Base-by-base conservation (phyloP, 1,140 invertebrate genomes). In the Drosophila ogumai region DNA sequence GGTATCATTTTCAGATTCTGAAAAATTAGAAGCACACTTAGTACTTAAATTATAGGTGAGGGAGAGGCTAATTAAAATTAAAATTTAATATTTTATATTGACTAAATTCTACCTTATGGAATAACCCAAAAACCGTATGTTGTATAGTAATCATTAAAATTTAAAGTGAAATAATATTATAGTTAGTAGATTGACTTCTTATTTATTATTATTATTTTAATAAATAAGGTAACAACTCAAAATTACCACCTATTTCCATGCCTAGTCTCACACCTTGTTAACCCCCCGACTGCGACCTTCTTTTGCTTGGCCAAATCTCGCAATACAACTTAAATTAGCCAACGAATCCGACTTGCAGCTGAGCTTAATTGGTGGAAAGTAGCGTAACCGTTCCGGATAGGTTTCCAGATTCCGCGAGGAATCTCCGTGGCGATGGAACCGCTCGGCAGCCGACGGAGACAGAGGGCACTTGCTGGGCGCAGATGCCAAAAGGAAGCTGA, bases 401-500 rank as follows among this genome's bases (percentile, higher is more conserved):
- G 31, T 68, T 54, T 54, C 7, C 52, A 58, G 61, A 50, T 67
- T 57, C 34, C 34, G 52, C 19, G 52, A 38, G 57, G 60, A 59
- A 41, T 75, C 43, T 43, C 66, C 60, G 65, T 36, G 60, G 67
- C 47, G 67, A 50, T 81, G 60, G 71, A 71, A 69, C 64, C 28
- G 63, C 74, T 65, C 32, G 28, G 44, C 69, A 75, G 69, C 69
- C 57, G 36, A 25, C 43, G 72, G 43, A 65, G 38, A 88, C 75
- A 84, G 84, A 87, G 71, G 73, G 69, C 78, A 90, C 86, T 88
- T 88, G 81, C 86, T 90, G 85, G 41, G 68, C 47, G 46, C 60
- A 65, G 61, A 64, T 76, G 75, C 86, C 86, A 86, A 86, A 86
- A 90, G 86, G 86, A 90, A 90, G 86, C 86, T 90, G 77, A 82